Conservation (phyloP, 2,113 vertebrate species). For the Dermatemys mawii region DNA sequence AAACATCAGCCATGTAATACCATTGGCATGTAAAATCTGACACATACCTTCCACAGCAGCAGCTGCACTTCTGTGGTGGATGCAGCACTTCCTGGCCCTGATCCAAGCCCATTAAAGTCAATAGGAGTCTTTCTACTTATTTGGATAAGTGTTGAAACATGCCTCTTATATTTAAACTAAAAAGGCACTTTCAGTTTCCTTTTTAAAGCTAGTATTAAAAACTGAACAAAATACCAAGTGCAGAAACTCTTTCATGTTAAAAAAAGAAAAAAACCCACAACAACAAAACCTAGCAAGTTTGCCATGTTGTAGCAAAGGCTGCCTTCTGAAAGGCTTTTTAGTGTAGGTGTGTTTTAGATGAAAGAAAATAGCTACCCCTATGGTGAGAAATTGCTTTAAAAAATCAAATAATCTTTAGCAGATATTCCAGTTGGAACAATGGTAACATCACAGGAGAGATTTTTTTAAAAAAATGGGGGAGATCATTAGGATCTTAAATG, state of each 20-base stretch:
- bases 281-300: neutral
- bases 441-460: neutral
- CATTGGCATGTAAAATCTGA: neutral
- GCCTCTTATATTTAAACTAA: neutral
- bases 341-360: neutral
- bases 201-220: neutral
- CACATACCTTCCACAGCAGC: neutral
- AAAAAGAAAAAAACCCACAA: too few species aligned
- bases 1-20: neutral
- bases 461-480: neutral
- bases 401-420: neutral
- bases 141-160: neutral
- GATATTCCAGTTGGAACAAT: neutral
- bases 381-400: neutral
- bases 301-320: neutral
- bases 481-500: neutral
- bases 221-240: neutral
- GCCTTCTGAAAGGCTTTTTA: neutral
- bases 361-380: neutral
- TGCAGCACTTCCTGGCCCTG: neutral
- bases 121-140: neutral
- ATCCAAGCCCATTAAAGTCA: neutral
- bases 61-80: neutral
- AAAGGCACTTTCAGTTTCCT: neutral
- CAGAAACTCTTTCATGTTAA: neutral